A percentile compares a stretch with the other conserved stretches of the same genome.
Evolutionary conservation across 2,113 vertebrate species (phyloP).

Genomic region (Boleophthalmus pectinirostris): DNA sequence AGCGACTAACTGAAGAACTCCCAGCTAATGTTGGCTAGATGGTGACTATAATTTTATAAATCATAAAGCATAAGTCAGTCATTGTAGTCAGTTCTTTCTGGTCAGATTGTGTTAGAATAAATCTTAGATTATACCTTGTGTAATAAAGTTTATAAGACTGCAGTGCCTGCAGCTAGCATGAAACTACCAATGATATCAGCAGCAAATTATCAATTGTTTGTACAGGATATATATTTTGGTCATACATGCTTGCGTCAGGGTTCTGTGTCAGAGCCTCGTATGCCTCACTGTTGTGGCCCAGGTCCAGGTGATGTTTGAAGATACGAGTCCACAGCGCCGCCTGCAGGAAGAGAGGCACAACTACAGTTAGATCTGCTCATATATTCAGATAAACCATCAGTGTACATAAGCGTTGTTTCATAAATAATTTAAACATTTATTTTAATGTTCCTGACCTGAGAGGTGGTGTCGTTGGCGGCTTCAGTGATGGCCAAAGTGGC

Average conservation of each 20-base stretch:
- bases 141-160: too few relatives aligned
- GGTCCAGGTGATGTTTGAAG: constrained; percentile 96
- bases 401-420: background rate
- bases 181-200: too few relatives aligned
- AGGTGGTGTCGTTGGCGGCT: constrained; percentile 81
- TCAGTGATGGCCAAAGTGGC: constrained; percentile 87
- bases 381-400: background rate
- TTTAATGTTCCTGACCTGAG: constrained; percentile 73
- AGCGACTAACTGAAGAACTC: too few relatives aligned
- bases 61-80: too few relatives aligned
- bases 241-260: constrained; percentile 90
- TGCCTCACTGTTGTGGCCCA: constrained; percentile 91
- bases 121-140: too few relatives aligned
- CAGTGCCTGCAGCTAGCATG: too few relatives aligned
- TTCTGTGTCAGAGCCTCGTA: constrained; percentile 94
- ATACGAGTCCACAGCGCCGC: constrained; percentile 93
- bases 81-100: too few relatives aligned
- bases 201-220: too few relatives aligned
- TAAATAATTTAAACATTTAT: too few relatives aligned
- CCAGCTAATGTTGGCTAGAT: too few relatives aligned
- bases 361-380: background rate
- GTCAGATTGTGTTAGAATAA: too few relatives aligned
- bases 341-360: constrained; percentile 56
- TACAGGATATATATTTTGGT: background rate
- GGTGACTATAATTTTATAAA: too few relatives aligned